Conservation (phyloP, 2,888 invertebrate genomes). For the Platerodrilus igneus region DNA sequence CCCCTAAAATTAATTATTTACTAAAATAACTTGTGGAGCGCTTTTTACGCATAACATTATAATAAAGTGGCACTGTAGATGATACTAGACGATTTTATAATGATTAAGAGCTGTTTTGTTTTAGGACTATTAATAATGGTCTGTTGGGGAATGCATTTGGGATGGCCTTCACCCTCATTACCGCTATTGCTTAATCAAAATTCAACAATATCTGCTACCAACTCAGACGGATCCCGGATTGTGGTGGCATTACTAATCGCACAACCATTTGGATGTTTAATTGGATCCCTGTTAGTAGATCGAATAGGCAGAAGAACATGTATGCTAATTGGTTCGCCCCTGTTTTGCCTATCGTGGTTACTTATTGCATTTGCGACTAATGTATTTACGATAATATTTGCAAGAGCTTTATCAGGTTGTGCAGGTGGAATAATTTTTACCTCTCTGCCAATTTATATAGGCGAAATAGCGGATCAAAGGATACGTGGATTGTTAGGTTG, state of each 20-base stretch:
- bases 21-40: too few species aligned
- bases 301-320: constrained; percentile 62
- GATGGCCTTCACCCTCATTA: constrained; percentile 60
- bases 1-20: too few species aligned
- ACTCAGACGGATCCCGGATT: constrained; percentile 57
- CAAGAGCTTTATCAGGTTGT: constrained; percentile 53
- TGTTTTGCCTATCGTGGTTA: constrained; percentile 61
- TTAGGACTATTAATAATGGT: constrained; percentile 18
- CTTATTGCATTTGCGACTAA: constrained; percentile 57
- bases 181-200: constrained; percentile 48
- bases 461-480: constrained; percentile 57
- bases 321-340: constrained; percentile 57
- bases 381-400: constrained; percentile 54
- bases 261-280: constrained; percentile 58
- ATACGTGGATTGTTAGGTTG: constrained; percentile 59
- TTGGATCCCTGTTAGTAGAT: constrained; percentile 60
- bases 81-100: too few species aligned
- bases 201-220: constrained; percentile 48
- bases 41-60: too few species aligned
- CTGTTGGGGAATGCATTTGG: constrained; percentile 46
- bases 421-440: constrained; percentile 49
- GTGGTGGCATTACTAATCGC: constrained; percentile 63
- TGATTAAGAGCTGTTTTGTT: too few species aligned
- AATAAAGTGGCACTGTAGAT: too few species aligned
- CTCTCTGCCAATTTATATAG: constrained; percentile 57